Evolutionary conservation across 2,797 vertebrate species (phyloP).

Genomic region (Clamator glandarius): DNA sequence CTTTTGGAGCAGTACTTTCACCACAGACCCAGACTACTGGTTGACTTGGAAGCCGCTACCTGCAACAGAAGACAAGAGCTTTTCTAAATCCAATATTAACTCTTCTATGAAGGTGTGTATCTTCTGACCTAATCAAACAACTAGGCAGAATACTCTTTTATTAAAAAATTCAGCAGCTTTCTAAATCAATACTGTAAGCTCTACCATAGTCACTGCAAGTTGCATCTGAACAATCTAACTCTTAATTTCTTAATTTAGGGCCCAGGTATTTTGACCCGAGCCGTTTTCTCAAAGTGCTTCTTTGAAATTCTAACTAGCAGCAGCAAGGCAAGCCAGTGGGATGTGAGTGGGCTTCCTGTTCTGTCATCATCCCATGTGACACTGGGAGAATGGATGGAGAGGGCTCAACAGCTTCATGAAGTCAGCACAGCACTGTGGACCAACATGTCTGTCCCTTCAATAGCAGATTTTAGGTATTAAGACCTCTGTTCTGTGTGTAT

Average conservation of each 20-base stretch:
- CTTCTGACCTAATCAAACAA: background rate
- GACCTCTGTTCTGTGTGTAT: background rate
- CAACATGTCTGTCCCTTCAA: conserved; percentile 84
- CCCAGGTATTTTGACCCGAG: conserved; percentile 87
- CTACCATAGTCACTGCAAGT: background rate
- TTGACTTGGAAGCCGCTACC: conserved; percentile 85
- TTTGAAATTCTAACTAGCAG: conserved; percentile 88
- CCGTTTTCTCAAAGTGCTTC: conserved; percentile 91
- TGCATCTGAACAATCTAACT: conserved; percentile 38
- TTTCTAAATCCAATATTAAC: conserved; percentile 67
- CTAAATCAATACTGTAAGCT: background rate
- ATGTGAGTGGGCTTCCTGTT: conserved; percentile 81
- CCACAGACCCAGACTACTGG: conserved; percentile 89
- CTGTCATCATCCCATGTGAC: conserved; percentile 86
- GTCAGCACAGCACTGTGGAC: conserved; percentile 88
- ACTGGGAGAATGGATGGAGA: conserved; percentile 90
- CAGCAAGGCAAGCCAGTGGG: conserved; percentile 78
- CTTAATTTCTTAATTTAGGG: conserved; percentile 82
- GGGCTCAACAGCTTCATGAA: conserved; percentile 89
- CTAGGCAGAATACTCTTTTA: background rate
- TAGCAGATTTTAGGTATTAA: conserved; percentile 89
- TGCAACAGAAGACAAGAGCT: conserved; percentile 55
- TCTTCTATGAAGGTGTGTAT: conserved; percentile 78
- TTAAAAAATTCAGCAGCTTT: background rate
- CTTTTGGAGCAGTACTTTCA: conserved; percentile 90